phyloP scores from a whole-genome alignment of 2,797 vertebrate species.

The Neostethus bicornis region DNA sequence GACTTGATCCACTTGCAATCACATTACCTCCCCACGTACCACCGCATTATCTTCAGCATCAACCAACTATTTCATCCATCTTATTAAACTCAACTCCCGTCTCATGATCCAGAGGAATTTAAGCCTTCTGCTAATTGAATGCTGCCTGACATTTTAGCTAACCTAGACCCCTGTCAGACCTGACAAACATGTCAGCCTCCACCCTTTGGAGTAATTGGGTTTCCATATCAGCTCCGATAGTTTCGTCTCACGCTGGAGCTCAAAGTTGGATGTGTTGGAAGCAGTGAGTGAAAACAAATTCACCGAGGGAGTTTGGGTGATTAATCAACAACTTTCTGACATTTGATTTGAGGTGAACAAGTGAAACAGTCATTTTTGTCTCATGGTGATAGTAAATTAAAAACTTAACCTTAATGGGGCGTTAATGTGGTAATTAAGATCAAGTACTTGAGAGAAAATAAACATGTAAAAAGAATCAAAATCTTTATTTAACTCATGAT shows the following conservation, averaged over 20 bases:
- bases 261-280: conserved; percentile 9
- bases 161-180: conserved; percentile 36
- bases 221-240: conserved; percentile 28
- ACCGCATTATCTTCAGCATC: conserved; percentile 18
- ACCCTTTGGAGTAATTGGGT: conserved; percentile 60
- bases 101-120: conserved; percentile 61
- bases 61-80: conserved; percentile 51
- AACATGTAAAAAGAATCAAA: no score
- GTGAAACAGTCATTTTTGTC: conserved; percentile 38
- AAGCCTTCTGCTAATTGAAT: conserved; percentile 61
- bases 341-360: conserved; percentile 29
- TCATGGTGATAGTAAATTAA: conserved; percentile 40
- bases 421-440: no score
- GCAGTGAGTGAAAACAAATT: conserved; percentile 36
- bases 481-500: no score
- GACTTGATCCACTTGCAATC: conserved; percentile 25
- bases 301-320: conserved; percentile 42
- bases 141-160: conserved; percentile 64
- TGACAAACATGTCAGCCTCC: conserved; percentile 64
- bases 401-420: conserved; percentile 39
- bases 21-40: conserved; percentile 11
- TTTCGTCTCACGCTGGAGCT: conserved; percentile 9
- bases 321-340: conserved; percentile 44
- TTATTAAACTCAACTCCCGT: conserved; percentile 50
- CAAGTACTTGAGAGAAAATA: no score